Base-by-base conservation (phyloP, 2,888 invertebrate genomes). In the Ormyrus labotus region DNA sequence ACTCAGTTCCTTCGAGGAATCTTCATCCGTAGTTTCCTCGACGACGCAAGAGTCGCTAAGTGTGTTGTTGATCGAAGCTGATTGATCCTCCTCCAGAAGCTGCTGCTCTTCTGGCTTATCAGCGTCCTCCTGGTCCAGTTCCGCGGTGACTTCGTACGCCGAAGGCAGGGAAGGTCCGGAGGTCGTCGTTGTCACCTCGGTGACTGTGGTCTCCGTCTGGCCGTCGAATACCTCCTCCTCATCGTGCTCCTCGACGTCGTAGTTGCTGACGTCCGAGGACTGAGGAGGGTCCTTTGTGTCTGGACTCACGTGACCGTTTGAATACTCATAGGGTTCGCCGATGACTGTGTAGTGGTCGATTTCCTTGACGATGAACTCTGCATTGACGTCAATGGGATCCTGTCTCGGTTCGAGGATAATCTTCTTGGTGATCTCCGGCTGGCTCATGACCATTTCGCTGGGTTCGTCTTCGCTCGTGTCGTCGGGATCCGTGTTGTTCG, bases 341-440 rank as follows among this genome's bases (percentile, higher is more conserved):
- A 86, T 86, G 50, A 88, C 11, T 0, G 85, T 83, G 63, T 87
- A 87, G 48, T 90, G 88, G 1, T 88, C 85, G 75, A 85, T 87
- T 71, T 90, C 90, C 6, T 87, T 87, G 0, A 85, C 86, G 9
- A 90, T 89, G 67, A 90, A 89, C n/a, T 89, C 87, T 0, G 85
- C 74, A 51, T 87, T 90, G 5, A 86, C 84, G 64, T 89, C 88
- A 4, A 86, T 60, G 5, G 83, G 81, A 45, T 87, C 85, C 34
- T 84, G 81, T 11, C 84, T 72, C 0, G 85, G 84, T 48, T 88
- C 88, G 6, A 88, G 65, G 0, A 89, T 83, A 57, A 89, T 89
- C 71, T 85, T 88, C 67, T 86, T 88, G 6, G 87, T 84, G 9
- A 88, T 84, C 72, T 87, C 87, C 13, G 86, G 85, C 45, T 86